Evolutionary conservation across 2,113 vertebrate genomes (phyloP), one percentile per base, ranked within the genome.

Genomic region (Archocentrus centrarchus): DNA sequence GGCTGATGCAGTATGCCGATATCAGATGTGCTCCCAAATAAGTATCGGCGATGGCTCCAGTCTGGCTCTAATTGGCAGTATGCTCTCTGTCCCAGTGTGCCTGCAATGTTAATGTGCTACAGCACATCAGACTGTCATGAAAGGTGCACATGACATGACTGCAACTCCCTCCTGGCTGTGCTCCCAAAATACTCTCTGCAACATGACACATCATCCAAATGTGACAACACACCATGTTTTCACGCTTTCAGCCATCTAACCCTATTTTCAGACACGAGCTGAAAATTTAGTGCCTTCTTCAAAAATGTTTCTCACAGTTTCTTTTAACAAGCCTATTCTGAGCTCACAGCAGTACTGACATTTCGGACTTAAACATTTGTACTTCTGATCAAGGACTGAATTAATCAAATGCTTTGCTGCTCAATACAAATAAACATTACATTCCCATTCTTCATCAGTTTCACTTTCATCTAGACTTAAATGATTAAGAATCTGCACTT

Each of bases 101-200:
- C 66, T 81, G 75, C 77, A 53, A 11, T 27, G 47, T 81, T 50
- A 15, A 20, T 15, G 62, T 63, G 79, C 30, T 68, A 62, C 64
- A 81, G 60, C 77, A 63, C 81, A 75, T 77, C 64, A 70, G 79
- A 50, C 79, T 81, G 83, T 80, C 85, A 86, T 58, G 37, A 50
- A 11, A 75, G 20, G 68, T 18, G 11, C 81, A 63, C 62, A 81
- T 32, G 55, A 80, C 83, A 81, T 58, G 75, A 79, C 79, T 81
- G 61, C 30, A 78, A 78, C 70, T 80, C 77, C 59, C 62, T 58
- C 9, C 64, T 86, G 86, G 85, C 75, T 86, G 47, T 9, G 0
- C 79, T 86, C 77, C 77, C 63, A 77, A 80, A 89, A 85, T 80
- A 88, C 61, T 80, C 76, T 81, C 59, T 50, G 76, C 66, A 80